A percentile compares a stretch with the other conserved stretches of the same genome.
Conservation (phyloP, 2,113 vertebrate species). For the Promerops cafer region DNA sequence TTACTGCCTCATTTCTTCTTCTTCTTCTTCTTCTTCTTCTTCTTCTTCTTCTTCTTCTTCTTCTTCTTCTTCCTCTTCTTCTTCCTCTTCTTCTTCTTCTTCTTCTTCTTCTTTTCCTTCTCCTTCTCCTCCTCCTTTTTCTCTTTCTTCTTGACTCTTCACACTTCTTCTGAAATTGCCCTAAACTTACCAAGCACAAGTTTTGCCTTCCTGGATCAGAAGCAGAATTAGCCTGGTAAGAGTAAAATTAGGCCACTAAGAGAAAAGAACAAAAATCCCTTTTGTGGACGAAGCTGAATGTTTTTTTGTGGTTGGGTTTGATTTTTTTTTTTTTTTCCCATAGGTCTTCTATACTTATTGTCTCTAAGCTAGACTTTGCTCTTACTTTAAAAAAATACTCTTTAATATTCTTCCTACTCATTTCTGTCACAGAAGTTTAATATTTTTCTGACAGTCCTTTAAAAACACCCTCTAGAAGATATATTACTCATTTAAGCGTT, state of each 20-base stretch:
- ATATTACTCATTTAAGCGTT: neutral
- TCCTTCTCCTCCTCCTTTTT: neutral
- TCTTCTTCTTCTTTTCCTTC: neutral
- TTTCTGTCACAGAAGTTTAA: neutral
- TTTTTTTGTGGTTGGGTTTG: neutral
- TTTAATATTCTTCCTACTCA: neutral
- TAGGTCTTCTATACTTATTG: neutral
- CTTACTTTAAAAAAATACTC: neutral
- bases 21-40: no score
- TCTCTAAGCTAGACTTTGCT: neutral
- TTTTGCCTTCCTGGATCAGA: neutral
- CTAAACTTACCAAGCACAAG: neutral
- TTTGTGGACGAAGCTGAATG: neutral
- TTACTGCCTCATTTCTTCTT: neutral
- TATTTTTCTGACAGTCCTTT: neutral
- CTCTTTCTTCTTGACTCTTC: neutral
- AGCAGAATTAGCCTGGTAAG: neutral
- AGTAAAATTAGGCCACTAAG: neutral
- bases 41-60: no score
- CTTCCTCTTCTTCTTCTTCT: no score
- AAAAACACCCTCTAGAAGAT: neutral
- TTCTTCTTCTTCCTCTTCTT: neutral
- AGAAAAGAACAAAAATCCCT: fast-evolving
- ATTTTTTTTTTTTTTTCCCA: fast-evolving
- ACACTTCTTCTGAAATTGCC: neutral